Conservation (phyloP, 2,888 invertebrate genomes). For the Drymonia ruficornis region DNA sequence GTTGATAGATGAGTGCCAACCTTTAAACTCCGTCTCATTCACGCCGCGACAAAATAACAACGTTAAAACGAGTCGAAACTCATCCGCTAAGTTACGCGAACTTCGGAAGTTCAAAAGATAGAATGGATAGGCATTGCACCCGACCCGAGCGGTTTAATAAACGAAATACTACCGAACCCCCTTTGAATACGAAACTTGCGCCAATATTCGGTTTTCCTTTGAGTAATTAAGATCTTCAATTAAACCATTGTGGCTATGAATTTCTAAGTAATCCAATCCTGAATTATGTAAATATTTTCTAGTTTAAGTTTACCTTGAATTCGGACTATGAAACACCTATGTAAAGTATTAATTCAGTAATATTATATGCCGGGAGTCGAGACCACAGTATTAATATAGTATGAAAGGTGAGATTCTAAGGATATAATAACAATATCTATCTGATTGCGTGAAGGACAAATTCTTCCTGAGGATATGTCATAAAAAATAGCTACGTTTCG, state of each 20-base stretch:
- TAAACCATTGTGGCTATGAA: constrained; percentile 36
- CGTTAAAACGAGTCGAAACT: constrained; percentile 1
- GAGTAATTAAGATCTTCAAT: constrained; percentile 52
- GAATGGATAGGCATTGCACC: constrained; percentile 13
- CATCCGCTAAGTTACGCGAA: not conserved
- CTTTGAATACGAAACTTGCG: constrained; percentile 33
- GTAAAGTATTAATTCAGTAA: too few species aligned
- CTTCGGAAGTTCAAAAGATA: constrained; percentile 16
- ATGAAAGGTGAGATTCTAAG: not conserved
- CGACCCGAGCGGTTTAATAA: constrained; percentile 10
- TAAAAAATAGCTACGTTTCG: not conserved
- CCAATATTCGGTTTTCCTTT: constrained; percentile 47
- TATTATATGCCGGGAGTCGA: not conserved
- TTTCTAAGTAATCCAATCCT: constrained; percentile 40
- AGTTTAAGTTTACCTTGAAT: not conserved
- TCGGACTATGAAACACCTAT: not conserved
- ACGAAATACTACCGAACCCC: constrained; percentile 21
- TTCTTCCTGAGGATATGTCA: not conserved
- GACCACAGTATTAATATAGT: not conserved
- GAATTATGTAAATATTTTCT: constrained; percentile 30
- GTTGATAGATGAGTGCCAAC: too few species aligned
- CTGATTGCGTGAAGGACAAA: not conserved
- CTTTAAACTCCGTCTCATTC: not conserved
- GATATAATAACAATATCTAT: not conserved
- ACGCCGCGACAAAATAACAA: constrained; percentile 1